Evolutionary conservation across 2,797 vertebrate genomes (phyloP).

Genomic region (Acipenser oxyrinchus): DNA sequence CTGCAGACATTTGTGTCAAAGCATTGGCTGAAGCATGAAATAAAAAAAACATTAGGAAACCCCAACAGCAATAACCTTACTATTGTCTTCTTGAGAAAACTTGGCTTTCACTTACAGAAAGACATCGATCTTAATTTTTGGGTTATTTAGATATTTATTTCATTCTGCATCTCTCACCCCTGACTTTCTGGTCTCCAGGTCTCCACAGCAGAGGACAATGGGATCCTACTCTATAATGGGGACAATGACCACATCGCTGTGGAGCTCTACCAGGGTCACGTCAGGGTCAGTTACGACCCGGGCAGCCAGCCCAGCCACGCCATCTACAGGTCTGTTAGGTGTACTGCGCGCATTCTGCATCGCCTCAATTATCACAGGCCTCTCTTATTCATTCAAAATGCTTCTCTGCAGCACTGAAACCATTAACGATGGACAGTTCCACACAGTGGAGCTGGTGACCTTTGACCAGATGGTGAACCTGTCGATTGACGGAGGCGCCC

Average conservation of each 20-base stretch:
- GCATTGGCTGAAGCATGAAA: no score
- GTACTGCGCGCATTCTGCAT: no score
- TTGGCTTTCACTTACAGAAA: no score
- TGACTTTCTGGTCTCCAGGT: slow-evolving; percentile 55
- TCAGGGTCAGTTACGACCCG: slow-evolving; percentile 94
- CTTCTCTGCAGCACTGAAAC: slow-evolving; percentile 73
- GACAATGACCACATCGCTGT: slow-evolving; percentile 95
- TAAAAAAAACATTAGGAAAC: no score
- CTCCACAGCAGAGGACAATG: slow-evolving; percentile 92
- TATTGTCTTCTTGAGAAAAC: no score
- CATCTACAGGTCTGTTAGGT: slow-evolving; percentile 82
- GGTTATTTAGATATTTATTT: neutral
- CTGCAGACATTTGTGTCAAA: no score
- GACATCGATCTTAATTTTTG: no score
- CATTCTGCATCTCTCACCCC: neutral
- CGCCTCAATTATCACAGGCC: slow-evolving; percentile 10
- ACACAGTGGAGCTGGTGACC: slow-evolving; percentile 96
- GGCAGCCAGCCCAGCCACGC: slow-evolving; percentile 88
- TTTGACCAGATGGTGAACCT: slow-evolving; percentile 98
- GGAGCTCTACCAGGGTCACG: slow-evolving; percentile 90
- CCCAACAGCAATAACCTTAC: no score
- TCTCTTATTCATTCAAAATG: slow-evolving; percentile 3
- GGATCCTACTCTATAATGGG: slow-evolving; percentile 91
- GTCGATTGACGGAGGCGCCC: slow-evolving; percentile 90
- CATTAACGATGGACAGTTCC: slow-evolving; percentile 96